Evolutionary conservation across 2,797 vertebrate genomes (phyloP).

Genomic region (Gymnoscopelus microlampas): DNA sequence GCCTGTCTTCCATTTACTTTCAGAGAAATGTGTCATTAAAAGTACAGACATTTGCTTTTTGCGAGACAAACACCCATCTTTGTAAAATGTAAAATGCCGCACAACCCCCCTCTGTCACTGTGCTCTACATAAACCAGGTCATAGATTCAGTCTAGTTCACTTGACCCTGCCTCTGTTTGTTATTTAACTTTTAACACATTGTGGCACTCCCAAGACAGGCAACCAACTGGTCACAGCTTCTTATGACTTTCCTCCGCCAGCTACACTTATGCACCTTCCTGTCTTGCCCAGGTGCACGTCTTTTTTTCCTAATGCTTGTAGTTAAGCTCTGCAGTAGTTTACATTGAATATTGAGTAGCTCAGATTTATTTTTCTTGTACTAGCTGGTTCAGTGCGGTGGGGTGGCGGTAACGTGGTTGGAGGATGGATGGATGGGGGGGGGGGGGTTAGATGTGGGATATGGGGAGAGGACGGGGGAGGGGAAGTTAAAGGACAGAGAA

Average conservation of each 20-base stretch:
- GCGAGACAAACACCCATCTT: slow-evolving; percentile 42
- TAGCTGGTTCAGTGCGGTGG: slow-evolving; percentile 78
- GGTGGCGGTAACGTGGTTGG: slow-evolving; percentile 52
- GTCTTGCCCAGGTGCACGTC: slow-evolving; percentile 59
- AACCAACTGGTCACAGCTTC: slow-evolving; percentile 46
- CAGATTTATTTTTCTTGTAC: slow-evolving; percentile 67
- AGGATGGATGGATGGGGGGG: slow-evolving; percentile 36
- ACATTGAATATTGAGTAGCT: slow-evolving; percentile 79
- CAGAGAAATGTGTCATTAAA: slow-evolving; percentile 46
- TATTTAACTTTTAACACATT: slow-evolving; percentile 3
- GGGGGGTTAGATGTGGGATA: slow-evolving; percentile 41
- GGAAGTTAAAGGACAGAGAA: slow-evolving; percentile 21
- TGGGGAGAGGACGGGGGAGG: background rate
- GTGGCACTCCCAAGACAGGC: slow-evolving; percentile 36
- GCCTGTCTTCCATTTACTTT: slow-evolving; percentile 35
- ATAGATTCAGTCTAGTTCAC: slow-evolving; percentile 84
- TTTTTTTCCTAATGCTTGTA: slow-evolving; percentile 64
- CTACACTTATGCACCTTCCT: slow-evolving; percentile 30
- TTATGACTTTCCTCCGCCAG: slow-evolving; percentile 56
- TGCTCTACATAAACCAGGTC: slow-evolving; percentile 69
- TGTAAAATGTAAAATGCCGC: slow-evolving; percentile 4
- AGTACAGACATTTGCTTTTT: slow-evolving; percentile 77
- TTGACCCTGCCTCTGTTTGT: slow-evolving; percentile 46
- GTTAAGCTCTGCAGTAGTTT: slow-evolving; percentile 81
- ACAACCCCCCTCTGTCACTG: slow-evolving; percentile 28